These are phyloP conservation scores for Morelia viridis DNA, from an alignment of 2,797 vertebrate species.

Conservation along the genomic window DNA sequence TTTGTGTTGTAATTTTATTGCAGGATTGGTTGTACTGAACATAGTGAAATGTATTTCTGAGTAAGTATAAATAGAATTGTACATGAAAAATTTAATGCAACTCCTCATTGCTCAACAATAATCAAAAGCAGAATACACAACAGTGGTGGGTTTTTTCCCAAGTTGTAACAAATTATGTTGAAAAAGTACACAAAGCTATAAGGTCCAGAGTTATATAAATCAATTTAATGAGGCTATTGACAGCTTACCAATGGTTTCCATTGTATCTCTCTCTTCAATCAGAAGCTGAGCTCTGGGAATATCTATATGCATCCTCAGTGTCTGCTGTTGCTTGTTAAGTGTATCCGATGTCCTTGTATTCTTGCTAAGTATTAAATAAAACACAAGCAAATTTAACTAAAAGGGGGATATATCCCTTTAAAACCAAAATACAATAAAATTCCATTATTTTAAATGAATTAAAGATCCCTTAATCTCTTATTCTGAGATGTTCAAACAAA, in stretches of 20 bases:
- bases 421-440: background rate
- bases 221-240: background rate
- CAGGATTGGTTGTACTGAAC: background rate
- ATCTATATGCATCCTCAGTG: constrained; percentile 97
- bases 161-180: background rate
- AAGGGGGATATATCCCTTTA: constrained; percentile 15
- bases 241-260: constrained; percentile 94
- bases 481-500: background rate
- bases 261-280: constrained; percentile 98
- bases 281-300: constrained; percentile 97
- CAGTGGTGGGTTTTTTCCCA: background rate
- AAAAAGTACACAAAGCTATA: background rate
- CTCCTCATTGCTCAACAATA: constrained; percentile 12
- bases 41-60: background rate
- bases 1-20: background rate
- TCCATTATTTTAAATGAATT: background rate
- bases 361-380: constrained; percentile 79
- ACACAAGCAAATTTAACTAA: constrained; percentile 26
- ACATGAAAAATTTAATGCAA: constrained; percentile 13
- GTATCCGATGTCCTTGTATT: constrained; percentile 96
- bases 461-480: constrained; percentile 16
- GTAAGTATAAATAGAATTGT: background rate
- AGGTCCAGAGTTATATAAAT: background rate
- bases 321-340: constrained; percentile 96
- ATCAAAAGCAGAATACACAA: constrained; percentile 26